Evolutionary conservation across 2,113 vertebrate genomes (phyloP).

Genomic region (Falcunculus frontatus): DNA sequence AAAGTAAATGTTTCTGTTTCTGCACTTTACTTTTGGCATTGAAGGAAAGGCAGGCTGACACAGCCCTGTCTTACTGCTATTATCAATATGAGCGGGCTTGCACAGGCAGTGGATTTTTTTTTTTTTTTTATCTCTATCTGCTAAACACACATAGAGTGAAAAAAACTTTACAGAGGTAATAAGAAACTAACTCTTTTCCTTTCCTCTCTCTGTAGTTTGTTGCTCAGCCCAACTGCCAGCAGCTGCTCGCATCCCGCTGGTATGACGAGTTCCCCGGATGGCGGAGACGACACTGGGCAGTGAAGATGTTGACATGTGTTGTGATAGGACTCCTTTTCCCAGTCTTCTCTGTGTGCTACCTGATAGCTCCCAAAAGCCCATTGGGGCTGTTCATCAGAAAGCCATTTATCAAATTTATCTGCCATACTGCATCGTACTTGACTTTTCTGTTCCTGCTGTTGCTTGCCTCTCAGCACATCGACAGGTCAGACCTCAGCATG

Average conservation of each 20-base stretch:
- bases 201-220: constrained; percentile 83
- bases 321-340: constrained; percentile 94
- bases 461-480: constrained; percentile 91
- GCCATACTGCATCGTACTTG: constrained; percentile 97
- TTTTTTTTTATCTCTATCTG: not conserved
- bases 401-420: constrained; percentile 99
- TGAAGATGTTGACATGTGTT: constrained; percentile 90
- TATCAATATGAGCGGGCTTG: not conserved
- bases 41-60: not conserved
- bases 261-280: constrained; percentile 96
- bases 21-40: not conserved
- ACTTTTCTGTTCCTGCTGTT: constrained; percentile 95
- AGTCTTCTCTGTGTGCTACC: constrained; percentile 88
- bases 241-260: constrained; percentile 95
- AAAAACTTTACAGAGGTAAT: not conserved
- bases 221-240: constrained; percentile 97
- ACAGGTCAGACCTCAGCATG: constrained; percentile 71
- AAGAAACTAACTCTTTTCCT: not conserved
- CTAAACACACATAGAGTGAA: not conserved
- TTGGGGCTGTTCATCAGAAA: constrained; percentile 93
- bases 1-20: not conserved
- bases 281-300: constrained; percentile 94
- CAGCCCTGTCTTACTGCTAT: not conserved
- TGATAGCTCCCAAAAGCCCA: constrained; percentile 90
- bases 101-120: not conserved